Evolutionary conservation across 2,888 invertebrate genomes (phyloP), one percentile per base, ranked within the genome.

Genomic region (Drosophila merina): DNA sequence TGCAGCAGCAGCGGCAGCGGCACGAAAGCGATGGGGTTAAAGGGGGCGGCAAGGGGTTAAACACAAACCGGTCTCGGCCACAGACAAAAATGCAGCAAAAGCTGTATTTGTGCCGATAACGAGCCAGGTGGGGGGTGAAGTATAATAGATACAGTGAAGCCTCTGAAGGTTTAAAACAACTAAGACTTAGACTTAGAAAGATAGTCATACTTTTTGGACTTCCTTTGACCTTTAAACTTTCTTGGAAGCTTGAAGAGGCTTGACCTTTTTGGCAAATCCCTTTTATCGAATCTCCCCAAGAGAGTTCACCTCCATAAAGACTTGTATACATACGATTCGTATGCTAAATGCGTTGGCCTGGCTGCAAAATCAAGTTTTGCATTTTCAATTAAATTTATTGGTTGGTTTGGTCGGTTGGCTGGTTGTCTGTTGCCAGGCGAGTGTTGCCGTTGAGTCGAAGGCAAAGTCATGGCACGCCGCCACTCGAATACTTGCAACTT

Each of bases 341-440:
- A 54, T 59, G 58, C 51, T 55, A 67, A 47, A 66, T 64, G 64
- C 58, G 47, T 57, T 51, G 57, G 50, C 57, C 69, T 60, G 50
- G 55, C 69, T 60, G 71, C 72, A 72, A 77, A 84, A 76, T 86
- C 89, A 85, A 88, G 89, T 86, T 86, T 88, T 86, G 86, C 88
- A 86, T 85, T 85, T 76, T 76, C 74, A 78, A 77, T 86, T 76
- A 74, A 76, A 86, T 79, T 80, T 86, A 83, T 88, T 75, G 79
- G 69, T 51, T 42, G 9, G 14, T 42, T 20, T 14, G 40, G 40
- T 7, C n/a, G 40, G 12, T 7, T 14, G 40, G 12, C 50, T 55
- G 50, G 66, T 31, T 66, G 50, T 40, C 56, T 66, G 71, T 70
- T 52, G 50, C 66, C 64, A 62, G 62, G 60, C 60, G 30, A 20